These are phyloP conservation scores for Ctena decussata DNA, from an alignment of 2,888 invertebrate species.

Conservation along the genomic window DNA sequence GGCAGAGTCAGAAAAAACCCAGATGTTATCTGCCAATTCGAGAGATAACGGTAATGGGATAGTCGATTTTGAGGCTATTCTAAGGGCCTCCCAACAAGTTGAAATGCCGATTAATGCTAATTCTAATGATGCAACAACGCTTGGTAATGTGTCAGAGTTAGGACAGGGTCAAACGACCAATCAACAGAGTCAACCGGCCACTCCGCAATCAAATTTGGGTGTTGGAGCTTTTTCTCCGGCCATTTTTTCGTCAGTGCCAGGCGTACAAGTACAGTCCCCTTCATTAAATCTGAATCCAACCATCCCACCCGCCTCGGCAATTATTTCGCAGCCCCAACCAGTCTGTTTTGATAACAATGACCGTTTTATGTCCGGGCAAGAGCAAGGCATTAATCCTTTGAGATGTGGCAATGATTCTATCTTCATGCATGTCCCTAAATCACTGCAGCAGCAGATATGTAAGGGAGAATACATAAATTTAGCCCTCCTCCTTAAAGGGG, in stretches of 20 bases:
- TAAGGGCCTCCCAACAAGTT: neutral
- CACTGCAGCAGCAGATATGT: constrained; percentile 19
- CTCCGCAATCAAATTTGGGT: too few relatives aligned
- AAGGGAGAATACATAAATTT: constrained; percentile 24
- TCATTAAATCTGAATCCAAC: neutral
- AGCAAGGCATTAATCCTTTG: too few relatives aligned
- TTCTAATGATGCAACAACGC: too few relatives aligned
- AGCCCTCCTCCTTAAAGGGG: too few relatives aligned
- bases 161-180: too few relatives aligned
- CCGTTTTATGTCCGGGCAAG: neutral
- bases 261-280: neutral
- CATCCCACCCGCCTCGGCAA: neutral
- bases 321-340: neutral
- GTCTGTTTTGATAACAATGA: neutral
- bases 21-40: neutral
- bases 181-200: too few relatives aligned
- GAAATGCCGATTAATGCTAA: neutral
- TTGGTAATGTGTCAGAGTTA: too few relatives aligned
- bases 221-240: too few relatives aligned
- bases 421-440: constrained; percentile 15
- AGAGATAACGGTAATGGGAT: too few relatives aligned
- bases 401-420: constrained; percentile 17
- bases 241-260: too few relatives aligned
- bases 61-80: too few relatives aligned
- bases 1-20: too few relatives aligned